A percentile compares a stretch with the other conserved stretches of the same genome.
phyloP scores from a whole-genome alignment of 2,888 invertebrate species.

The Hemaris fuciformis region DNA sequence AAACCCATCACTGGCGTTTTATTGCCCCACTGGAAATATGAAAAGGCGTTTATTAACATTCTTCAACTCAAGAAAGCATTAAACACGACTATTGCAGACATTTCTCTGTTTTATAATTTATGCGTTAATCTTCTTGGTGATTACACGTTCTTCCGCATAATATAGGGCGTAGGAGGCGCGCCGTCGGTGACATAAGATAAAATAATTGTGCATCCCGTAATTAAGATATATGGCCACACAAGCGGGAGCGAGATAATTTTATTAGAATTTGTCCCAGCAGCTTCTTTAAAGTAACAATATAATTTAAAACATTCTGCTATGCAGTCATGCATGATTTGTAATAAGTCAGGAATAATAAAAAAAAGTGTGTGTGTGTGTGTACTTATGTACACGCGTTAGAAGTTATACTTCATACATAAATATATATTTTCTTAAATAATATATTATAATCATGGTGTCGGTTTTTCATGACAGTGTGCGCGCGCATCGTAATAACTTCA shows the following conservation, averaged over 20 bases:
- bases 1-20: no score
- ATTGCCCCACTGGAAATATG: not conserved
- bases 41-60: not conserved
- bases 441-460: no score
- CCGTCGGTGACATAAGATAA: slow-evolving; percentile 13
- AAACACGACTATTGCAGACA: not conserved
- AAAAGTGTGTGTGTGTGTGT: no score
- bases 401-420: no score
- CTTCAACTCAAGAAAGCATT: not conserved
- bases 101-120: slow-evolving; percentile 9
- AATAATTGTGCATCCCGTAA: slow-evolving; percentile 16
- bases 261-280: slow-evolving; percentile 7
- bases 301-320: not conserved
- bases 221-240: slow-evolving; percentile 15
- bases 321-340: not conserved
- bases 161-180: slow-evolving; percentile 10
- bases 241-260: not conserved
- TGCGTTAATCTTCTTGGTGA: slow-evolving; percentile 13
- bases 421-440: no score
- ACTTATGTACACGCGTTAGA: no score
- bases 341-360: no score
- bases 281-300: not conserved
- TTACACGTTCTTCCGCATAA: slow-evolving; percentile 13
- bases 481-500: no score
- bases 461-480: no score